phyloP scores from a whole-genome alignment of 1,140 invertebrate species.

The Chionoecetes opilio region DNA sequence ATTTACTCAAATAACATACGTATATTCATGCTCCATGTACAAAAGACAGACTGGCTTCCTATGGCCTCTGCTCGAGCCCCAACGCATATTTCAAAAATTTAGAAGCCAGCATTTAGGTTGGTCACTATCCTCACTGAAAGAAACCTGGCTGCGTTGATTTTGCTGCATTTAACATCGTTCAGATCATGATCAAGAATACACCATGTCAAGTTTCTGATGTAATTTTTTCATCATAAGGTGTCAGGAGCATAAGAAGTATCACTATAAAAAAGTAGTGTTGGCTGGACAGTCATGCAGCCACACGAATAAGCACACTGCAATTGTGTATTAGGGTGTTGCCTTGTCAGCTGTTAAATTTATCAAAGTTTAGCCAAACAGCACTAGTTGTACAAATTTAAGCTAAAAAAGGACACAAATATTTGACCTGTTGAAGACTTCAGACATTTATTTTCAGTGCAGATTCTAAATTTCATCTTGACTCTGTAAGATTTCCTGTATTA shows the following conservation, averaged over 20 bases:
- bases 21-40: neutral
- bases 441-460: neutral
- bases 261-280: too few relatives aligned
- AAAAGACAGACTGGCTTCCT: neutral
- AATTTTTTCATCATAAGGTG: too few relatives aligned
- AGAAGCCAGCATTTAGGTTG: neutral
- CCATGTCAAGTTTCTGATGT: too few relatives aligned
- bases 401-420: neutral
- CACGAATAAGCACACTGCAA: too few relatives aligned
- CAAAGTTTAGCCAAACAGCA: neutral
- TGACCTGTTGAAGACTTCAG: neutral
- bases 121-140: neutral
- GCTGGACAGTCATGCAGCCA: too few relatives aligned
- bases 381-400: slow-evolving; percentile 19
- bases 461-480: neutral
- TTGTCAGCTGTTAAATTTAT: neutral
- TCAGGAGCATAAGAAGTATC: too few relatives aligned
- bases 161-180: neutral
- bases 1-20: too few relatives aligned
- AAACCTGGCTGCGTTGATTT: neutral
- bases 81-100: too few relatives aligned
- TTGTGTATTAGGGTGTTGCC: neutral
- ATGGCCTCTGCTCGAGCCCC: neutral
- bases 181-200: neutral
- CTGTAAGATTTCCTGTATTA: neutral